Evolutionary conservation across 2,797 vertebrate genomes (phyloP).

Genomic region (Amazonetta brasiliensis): DNA sequence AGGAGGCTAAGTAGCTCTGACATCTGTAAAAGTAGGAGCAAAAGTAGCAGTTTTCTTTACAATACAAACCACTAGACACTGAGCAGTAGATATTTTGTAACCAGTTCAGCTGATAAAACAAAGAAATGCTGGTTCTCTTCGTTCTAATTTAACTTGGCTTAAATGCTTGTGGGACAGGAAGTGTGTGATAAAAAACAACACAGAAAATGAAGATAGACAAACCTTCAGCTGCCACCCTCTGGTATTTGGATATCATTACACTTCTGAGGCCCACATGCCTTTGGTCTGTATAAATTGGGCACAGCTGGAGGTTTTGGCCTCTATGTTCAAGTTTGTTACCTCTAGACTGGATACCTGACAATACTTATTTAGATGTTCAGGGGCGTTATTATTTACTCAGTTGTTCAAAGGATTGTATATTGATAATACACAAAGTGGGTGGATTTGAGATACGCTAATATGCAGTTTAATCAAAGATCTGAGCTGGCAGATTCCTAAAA

Average conservation of each 20-base stretch:
- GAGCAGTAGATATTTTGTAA: neutral
- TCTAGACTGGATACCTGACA: no score
- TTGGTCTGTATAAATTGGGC: neutral
- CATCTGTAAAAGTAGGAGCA: neutral
- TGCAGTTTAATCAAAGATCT: neutral
- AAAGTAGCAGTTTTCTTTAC: neutral
- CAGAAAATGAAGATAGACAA: neutral
- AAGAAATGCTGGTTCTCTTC: neutral
- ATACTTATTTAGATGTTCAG: neutral
- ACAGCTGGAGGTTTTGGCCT: neutral
- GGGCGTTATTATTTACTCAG: neutral
- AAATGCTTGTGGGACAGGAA: neutral
- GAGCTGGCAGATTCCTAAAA: neutral
- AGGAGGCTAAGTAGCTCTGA: neutral
- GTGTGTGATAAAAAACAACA: neutral
- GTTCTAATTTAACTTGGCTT: neutral
- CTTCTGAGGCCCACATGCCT: neutral
- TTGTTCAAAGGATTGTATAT: neutral
- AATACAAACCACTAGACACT: neutral
- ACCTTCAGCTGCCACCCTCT: conserved; percentile 40
- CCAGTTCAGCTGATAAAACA: neutral
- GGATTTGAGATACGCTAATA: neutral
- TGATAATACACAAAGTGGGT: neutral
- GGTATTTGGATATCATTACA: conserved; percentile 24
- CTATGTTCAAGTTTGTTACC: neutral